Conservation (phyloP, 2,113 vertebrate species). For the Alexandromys fortis region DNA sequence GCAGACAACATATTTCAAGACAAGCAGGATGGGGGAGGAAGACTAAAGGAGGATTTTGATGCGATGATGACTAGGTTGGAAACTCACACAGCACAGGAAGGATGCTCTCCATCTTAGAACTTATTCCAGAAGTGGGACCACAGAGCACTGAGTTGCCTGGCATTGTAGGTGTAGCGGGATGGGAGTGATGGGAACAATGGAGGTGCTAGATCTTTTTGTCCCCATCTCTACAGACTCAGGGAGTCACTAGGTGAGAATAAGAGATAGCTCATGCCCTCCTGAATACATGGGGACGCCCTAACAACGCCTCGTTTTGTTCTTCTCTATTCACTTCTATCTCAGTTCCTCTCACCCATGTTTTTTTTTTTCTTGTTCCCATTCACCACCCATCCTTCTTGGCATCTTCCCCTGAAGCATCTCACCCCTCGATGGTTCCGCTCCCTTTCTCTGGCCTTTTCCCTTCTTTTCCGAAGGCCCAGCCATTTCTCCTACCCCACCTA, state of each 20-base stretch:
- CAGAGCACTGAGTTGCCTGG: background rate
- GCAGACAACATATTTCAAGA: background rate
- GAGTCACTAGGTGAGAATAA: background rate
- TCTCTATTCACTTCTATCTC: background rate
- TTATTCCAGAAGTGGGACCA: background rate
- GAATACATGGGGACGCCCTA: no score
- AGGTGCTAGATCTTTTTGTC: background rate
- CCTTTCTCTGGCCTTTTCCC: no score
- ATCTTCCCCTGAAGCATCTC: background rate
- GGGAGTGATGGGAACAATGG: background rate
- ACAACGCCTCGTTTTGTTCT: rapidly evolving
- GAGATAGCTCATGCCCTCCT: background rate
- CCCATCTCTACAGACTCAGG: background rate
- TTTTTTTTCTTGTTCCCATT: background rate
- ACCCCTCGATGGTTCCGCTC: rapidly evolving
- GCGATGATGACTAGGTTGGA: background rate
- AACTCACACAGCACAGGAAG: background rate
- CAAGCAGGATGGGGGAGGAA: background rate
- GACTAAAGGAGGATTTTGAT: background rate
- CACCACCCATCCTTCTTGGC: background rate
- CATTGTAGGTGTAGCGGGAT: background rate
- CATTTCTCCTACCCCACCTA: background rate
- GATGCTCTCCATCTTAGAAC: background rate
- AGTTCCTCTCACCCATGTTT: background rate
- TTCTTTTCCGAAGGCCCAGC: background rate